A percentile compares a stretch with the other conserved stretches of the same genome.
phyloP scores from a whole-genome alignment of 2,113 vertebrate species.

The human region GRCh38 chr1:198585501-198586000 shows the following conservation, averaged over 20 bases:
- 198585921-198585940: neutral
- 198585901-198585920: neutral
- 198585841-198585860: neutral
- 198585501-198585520: neutral
- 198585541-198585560: neutral
- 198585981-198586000: neutral
- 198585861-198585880: neutral
- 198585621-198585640: neutral
- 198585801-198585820: neutral
- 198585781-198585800: neutral
- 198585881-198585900: neutral
- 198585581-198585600: neutral
- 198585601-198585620: neutral
- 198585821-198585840: neutral
- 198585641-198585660: neutral
- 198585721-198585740: neutral
- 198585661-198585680: neutral
- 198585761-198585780: neutral
- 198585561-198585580: neutral
- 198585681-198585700: neutral
- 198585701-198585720: neutral
- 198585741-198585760: neutral
- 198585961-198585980: neutral
- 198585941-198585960: neutral
- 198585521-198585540: neutral